Evolutionary conservation across 2,888 invertebrate genomes (phyloP).

Genomic region (Dryococelus australis): DNA sequence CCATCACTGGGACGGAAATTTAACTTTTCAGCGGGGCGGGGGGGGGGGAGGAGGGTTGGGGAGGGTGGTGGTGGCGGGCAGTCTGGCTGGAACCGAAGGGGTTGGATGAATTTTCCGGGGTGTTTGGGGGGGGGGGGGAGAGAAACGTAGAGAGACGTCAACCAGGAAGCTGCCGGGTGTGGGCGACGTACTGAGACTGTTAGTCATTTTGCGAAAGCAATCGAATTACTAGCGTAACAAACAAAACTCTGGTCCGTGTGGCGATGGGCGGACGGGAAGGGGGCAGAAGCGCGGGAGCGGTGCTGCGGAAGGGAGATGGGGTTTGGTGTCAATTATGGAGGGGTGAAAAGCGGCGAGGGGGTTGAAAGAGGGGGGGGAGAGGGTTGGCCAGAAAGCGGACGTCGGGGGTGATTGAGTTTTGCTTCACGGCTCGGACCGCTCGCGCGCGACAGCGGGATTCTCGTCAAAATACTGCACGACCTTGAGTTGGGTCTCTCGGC

Average conservation of each 20-base stretch:
- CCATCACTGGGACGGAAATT: constrained; percentile 26
- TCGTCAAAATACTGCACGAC: too few species aligned
- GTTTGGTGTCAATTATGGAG: neutral
- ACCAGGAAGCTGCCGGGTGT: neutral
- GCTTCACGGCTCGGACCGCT: neutral
- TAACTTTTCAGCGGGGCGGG: neutral
- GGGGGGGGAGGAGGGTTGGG: neutral
- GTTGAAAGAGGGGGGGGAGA: neutral
- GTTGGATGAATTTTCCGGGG: neutral
- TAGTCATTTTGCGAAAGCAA: constrained; percentile 43
- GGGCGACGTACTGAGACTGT: constrained; percentile 31
- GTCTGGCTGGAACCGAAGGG: neutral
- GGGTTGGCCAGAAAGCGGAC: neutral
- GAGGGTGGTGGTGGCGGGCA: too few species aligned
- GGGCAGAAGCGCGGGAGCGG: too few species aligned
- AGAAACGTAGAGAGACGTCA: neutral
- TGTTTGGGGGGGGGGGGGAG: neutral
- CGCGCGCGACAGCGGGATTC: too few species aligned
- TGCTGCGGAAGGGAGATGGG: neutral
- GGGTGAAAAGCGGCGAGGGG: neutral
- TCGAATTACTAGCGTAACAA: constrained; percentile 37
- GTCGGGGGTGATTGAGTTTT: constrained; percentile 18
- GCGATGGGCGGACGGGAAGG: constrained; percentile 19
- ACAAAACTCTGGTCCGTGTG: constrained; percentile 27
- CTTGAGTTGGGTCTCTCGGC: too few species aligned